Conservation (phyloP, 2,113 vertebrate species). For the Chaetorhynchus papuensis region DNA sequence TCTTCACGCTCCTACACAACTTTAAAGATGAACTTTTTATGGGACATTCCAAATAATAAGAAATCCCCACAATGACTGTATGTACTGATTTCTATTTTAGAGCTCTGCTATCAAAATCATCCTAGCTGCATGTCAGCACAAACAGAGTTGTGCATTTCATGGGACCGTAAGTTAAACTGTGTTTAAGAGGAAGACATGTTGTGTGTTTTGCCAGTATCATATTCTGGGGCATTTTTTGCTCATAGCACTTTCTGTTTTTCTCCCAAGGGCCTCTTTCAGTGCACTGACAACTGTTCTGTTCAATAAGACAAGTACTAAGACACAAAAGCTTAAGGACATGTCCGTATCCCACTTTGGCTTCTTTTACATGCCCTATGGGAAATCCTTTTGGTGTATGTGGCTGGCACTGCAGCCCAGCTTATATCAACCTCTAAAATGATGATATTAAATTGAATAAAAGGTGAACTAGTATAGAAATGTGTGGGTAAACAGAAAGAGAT, state of each 20-base stretch:
- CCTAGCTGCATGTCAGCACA: not conserved
- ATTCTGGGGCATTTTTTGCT: not conserved
- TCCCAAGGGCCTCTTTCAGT: not conserved
- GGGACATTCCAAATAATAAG: not conserved
- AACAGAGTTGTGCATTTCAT: not conserved
- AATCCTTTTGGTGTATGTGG: not conserved
- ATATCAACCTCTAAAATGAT: not conserved
- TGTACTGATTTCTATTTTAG: not conserved
- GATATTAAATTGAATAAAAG: not conserved
- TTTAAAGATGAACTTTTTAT: not conserved
- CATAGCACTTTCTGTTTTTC: not conserved
- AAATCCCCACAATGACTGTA: not conserved
- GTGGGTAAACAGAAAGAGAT: not conserved
- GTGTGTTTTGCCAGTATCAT: not conserved
- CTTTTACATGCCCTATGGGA: not conserved
- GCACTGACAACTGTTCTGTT: not conserved
- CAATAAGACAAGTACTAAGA: not conserved
- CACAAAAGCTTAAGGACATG: not conserved
- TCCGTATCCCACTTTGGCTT: not conserved
- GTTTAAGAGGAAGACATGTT: not conserved
- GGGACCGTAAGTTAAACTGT: not conserved
- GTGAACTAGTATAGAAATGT: not conserved
- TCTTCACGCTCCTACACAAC: not conserved
- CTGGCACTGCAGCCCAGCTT: not conserved
- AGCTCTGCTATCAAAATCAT: not conserved